Evolutionary conservation across 2,888 invertebrate genomes (phyloP).

Genomic region (Unio pictorum): DNA sequence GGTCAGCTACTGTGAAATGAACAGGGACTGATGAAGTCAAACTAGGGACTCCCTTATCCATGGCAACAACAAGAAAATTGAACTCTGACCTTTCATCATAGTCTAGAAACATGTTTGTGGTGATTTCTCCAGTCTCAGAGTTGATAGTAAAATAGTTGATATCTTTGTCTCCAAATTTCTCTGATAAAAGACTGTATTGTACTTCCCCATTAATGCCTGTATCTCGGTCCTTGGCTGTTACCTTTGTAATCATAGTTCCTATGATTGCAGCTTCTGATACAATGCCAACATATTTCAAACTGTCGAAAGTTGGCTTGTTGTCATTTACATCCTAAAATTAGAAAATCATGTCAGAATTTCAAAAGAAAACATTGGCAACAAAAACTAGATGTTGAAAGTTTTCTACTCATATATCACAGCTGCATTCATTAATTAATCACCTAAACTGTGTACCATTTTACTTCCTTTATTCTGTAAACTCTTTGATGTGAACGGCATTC

Average conservation of each 20-base stretch:
- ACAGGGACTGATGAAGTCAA: slow-evolving; percentile 87
- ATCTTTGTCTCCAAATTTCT: slow-evolving; percentile 62
- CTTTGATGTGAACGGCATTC: too few species aligned
- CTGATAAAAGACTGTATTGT: slow-evolving; percentile 79
- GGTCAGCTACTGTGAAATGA: slow-evolving; percentile 87
- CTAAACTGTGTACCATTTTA: too few species aligned
- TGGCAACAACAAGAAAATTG: slow-evolving; percentile 85
- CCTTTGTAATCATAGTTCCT: slow-evolving; percentile 64
- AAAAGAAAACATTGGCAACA: too few species aligned
- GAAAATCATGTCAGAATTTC: too few species aligned
- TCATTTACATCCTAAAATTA: slow-evolving; percentile 75
- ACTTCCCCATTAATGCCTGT: slow-evolving; percentile 74
- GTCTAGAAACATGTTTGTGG: slow-evolving; percentile 74
- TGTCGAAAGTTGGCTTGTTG: slow-evolving; percentile 65
- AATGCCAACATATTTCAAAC: slow-evolving; percentile 53
- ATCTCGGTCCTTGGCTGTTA: slow-evolving; percentile 67
- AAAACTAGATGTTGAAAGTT: too few species aligned
- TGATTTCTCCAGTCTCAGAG: slow-evolving; percentile 82
- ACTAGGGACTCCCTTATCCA: slow-evolving; percentile 88
- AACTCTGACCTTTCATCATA: slow-evolving; percentile 75
- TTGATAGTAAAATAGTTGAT: slow-evolving; percentile 85
- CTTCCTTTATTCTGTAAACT: too few species aligned
- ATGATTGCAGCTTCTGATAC: slow-evolving; percentile 69
- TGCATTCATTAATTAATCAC: too few species aligned
- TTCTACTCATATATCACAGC: too few species aligned